These are phyloP conservation scores for Solea senegalensis DNA, from an alignment of 2,113 vertebrate species.

Conservation along the genomic window DNA sequence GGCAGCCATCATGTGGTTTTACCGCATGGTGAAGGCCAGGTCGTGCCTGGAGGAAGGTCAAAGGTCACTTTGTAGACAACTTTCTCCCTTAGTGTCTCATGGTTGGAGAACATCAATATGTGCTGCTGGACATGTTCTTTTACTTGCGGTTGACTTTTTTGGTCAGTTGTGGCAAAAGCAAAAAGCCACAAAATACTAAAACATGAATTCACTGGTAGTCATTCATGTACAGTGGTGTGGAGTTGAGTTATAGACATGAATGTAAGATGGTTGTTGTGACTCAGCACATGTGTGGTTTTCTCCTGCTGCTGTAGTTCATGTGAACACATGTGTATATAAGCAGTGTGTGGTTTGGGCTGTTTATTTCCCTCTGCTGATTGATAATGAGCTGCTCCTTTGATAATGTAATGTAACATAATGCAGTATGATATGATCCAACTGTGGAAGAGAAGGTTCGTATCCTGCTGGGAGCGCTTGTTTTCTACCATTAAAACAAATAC, in stretches of 20 bases:
- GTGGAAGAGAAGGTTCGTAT: slow-evolving; percentile 15
- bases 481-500: neutral
- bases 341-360: neutral
- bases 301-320: neutral
- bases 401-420: neutral
- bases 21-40: slow-evolving; percentile 68
- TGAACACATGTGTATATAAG: neutral
- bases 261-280: neutral
- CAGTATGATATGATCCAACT: neutral
- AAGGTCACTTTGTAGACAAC: slow-evolving; percentile 67
- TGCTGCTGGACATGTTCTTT: neutral
- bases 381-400: slow-evolving; percentile 16
- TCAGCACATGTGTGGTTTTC: slow-evolving; percentile 1
- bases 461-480: slow-evolving; percentile 5
- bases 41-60: slow-evolving; percentile 65
- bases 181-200: neutral
- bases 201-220: neutral
- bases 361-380: slow-evolving; percentile 27
- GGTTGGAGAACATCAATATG: neutral
- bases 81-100: slow-evolving; percentile 55
- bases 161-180: neutral
- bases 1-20: too few relatives aligned
- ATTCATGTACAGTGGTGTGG: neutral
- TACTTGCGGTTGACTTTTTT: too few relatives aligned
- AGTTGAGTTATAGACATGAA: too few relatives aligned